These are phyloP conservation scores for Myotis lucifugus DNA, from an alignment of 2,113 vertebrate species.

Conservation along the genomic window DNA sequence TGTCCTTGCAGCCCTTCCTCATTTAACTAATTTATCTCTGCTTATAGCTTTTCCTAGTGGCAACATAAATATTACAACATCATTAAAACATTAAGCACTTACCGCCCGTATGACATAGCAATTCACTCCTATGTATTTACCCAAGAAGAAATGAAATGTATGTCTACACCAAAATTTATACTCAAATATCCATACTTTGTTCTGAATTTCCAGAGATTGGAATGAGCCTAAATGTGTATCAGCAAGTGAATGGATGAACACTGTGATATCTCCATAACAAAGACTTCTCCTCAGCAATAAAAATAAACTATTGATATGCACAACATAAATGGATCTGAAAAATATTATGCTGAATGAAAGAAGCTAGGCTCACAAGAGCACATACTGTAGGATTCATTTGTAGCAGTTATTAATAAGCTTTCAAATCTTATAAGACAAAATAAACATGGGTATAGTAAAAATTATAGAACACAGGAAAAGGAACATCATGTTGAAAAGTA, in stretches of 20 bases:
- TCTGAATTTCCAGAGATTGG: background rate
- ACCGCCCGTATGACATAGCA: background rate
- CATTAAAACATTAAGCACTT: background rate
- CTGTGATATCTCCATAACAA: background rate
- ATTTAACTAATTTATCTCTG: background rate
- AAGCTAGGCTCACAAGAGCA: background rate
- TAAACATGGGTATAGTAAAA: background rate
- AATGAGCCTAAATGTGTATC: background rate
- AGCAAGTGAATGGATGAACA: background rate
- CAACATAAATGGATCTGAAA: background rate
- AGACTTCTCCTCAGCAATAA: background rate
- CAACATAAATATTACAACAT: background rate
- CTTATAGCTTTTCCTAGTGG: background rate
- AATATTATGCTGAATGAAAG: background rate
- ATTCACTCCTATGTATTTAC: background rate
- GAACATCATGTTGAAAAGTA: background rate
- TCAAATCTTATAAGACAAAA: background rate
- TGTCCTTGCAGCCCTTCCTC: background rate
- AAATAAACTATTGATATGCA: background rate
- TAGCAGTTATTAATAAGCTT: background rate
- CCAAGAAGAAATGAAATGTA: background rate
- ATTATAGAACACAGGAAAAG: background rate
- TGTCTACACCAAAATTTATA: background rate
- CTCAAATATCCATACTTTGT: background rate
- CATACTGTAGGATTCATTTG: background rate